phyloP scores from a whole-genome alignment of 2,888 invertebrate genomes.

The Aporophyla lueneburgensis region DNA sequence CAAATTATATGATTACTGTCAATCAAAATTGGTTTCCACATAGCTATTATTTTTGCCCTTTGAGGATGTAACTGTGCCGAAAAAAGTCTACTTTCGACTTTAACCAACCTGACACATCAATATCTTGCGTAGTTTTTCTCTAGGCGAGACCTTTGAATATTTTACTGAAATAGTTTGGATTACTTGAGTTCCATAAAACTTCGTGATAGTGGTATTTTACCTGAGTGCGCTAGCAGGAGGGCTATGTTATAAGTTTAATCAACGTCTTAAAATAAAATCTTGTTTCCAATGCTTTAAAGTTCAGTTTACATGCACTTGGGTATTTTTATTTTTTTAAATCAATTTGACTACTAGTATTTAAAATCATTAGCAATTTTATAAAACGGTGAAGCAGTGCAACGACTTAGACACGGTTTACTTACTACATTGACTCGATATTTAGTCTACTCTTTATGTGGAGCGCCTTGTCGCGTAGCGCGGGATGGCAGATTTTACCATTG shows the following conservation, averaged over 20 bases:
- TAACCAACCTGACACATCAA: not conserved
- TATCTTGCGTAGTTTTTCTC: not conserved
- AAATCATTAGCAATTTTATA: not conserved
- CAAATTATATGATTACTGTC: not conserved
- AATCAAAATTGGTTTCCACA: not conserved
- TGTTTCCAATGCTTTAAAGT: too few species aligned
- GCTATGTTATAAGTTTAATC: too few species aligned
- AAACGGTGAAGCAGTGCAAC: not conserved
- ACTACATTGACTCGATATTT: too few species aligned
- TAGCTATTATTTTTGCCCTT: not conserved
- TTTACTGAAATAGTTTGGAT: slow-evolving; percentile 8
- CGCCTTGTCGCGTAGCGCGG: too few species aligned
- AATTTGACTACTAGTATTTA: too few species aligned
- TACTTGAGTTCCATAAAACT: slow-evolving; percentile 4
- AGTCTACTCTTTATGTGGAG: too few species aligned
- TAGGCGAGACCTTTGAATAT: not conserved
- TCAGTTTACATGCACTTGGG: too few species aligned
- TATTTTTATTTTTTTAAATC: too few species aligned
- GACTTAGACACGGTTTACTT: not conserved
- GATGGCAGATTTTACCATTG: too few species aligned
- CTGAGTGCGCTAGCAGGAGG: too few species aligned
- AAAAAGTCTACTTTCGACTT: slow-evolving; percentile 2
- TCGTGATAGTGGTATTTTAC: not conserved
- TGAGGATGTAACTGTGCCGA: slow-evolving; percentile 9
- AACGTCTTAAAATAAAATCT: too few species aligned